These are phyloP conservation scores for Hephaestus fuliginosus DNA, from an alignment of 2,797 vertebrate species.

Conservation along the genomic window DNA sequence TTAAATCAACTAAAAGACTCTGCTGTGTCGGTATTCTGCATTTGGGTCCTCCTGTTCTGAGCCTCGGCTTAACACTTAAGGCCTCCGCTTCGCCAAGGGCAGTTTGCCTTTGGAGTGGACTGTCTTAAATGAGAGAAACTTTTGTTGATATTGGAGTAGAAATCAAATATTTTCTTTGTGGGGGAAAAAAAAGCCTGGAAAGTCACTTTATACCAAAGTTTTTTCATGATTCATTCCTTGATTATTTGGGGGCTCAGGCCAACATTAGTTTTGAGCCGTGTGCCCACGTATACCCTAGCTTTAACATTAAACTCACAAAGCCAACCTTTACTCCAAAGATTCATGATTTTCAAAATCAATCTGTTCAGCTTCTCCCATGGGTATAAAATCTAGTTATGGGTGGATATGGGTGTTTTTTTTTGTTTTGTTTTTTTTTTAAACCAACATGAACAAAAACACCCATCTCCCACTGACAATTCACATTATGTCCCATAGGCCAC, in stretches of 20 bases:
- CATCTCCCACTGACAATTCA: not conserved
- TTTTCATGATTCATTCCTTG: constrained; percentile 32
- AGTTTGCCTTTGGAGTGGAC: constrained; percentile 41
- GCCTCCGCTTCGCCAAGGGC: constrained; percentile 44
- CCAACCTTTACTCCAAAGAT: constrained; percentile 51
- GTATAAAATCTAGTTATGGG: constrained; percentile 56
- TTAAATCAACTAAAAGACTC: too few relatives aligned
- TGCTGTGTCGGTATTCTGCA: too few relatives aligned
- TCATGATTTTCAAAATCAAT: constrained; percentile 67
- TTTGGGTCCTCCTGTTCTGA: too few relatives aligned
- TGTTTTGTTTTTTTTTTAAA: constrained; percentile 12
- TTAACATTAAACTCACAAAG: constrained; percentile 58
- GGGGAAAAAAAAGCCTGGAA: not conserved
- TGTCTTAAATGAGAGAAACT: constrained; percentile 7
- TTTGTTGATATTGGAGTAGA: constrained; percentile 23
- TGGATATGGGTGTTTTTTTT: constrained; percentile 36
- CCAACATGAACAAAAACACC: constrained; percentile 6
- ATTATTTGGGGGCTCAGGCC: constrained; percentile 52
- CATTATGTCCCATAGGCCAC: not conserved
- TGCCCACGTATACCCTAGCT: constrained; percentile 34
- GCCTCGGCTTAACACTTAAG: too few relatives aligned
- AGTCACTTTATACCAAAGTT: constrained; percentile 13
- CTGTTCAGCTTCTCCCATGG: constrained; percentile 40
- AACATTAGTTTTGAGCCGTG: constrained; percentile 42
- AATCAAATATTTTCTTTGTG: constrained; percentile 31